phyloP scores from a whole-genome alignment of 1,140 invertebrate genomes.

The Ceratosolen fusciceps region DNA sequence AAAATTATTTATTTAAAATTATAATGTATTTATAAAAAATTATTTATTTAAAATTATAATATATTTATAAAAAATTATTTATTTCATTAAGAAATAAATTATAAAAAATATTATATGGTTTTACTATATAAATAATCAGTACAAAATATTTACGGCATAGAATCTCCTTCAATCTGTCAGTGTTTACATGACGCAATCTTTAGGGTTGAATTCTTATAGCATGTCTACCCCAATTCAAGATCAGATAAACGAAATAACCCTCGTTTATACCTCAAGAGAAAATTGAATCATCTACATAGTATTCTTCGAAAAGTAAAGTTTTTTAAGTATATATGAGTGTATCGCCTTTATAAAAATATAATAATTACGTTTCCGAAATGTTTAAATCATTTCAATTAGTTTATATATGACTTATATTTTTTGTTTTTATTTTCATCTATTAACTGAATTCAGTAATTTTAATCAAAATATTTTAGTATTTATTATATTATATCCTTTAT shows the following conservation, averaged over 20 bases:
- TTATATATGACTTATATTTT: not conserved
- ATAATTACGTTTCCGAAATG: not conserved
- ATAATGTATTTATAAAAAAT: too few species aligned
- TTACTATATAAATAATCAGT: not conserved
- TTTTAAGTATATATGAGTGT: slow-evolving; percentile 34
- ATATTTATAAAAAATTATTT: too few species aligned
- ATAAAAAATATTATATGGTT: too few species aligned
- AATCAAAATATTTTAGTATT: not conserved
- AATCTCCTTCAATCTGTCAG: slow-evolving; percentile 69
- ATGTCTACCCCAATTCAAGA: slow-evolving; percentile 41
- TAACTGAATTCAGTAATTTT: not conserved
- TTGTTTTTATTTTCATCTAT: too few species aligned
- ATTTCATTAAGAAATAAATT: too few species aligned
- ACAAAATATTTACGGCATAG: slow-evolving; percentile 49
- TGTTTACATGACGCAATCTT: slow-evolving; percentile 65
- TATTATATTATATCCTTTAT: too few species aligned
- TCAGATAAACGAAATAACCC: slow-evolving; percentile 59
- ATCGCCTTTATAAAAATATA: not conserved
- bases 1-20: too few species aligned
- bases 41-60: too few species aligned
- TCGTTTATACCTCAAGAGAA: slow-evolving; percentile 53
- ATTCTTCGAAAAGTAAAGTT: slow-evolving; percentile 34
- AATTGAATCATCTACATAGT: slow-evolving; percentile 63
- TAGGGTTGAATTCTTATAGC: slow-evolving; percentile 49
- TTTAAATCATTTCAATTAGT: not conserved